These are phyloP conservation scores for Dreissena rostriformis DNA, from an alignment of 1,140 invertebrate genomes.

Conservation along the genomic window DNA sequence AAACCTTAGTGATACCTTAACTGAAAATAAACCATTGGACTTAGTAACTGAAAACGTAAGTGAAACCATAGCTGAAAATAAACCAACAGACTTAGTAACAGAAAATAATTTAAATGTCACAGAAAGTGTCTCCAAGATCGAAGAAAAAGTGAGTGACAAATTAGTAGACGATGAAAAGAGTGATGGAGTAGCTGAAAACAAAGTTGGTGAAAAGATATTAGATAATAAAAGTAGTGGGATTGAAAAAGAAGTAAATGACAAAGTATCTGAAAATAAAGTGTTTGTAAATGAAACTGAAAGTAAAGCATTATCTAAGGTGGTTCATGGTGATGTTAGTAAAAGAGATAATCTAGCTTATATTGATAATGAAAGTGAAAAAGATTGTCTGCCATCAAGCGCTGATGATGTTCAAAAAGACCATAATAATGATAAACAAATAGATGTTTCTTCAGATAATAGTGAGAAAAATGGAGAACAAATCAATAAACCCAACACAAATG, in stretches of 20 bases:
- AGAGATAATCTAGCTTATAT: background rate
- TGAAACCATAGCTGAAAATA: background rate
- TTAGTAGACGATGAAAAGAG: background rate
- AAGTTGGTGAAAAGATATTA: background rate
- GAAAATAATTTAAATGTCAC: background rate
- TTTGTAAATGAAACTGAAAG: conserved; percentile 2
- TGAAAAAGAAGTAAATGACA: background rate
- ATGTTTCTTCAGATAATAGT: too few relatives aligned
- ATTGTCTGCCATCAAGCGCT: background rate
- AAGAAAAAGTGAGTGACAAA: background rate
- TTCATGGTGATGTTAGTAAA: background rate
- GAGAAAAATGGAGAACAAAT: background rate
- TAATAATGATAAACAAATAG: background rate
- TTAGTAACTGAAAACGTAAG: background rate
- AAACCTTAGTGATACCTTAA: background rate
- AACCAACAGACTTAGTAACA: background rate
- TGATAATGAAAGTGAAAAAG: background rate
- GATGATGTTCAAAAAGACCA: background rate
- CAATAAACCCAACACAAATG: background rate
- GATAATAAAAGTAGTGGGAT: conserved; percentile 3
- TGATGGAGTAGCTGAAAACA: background rate
- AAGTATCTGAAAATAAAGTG: background rate
- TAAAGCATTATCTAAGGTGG: background rate
- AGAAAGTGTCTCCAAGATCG: background rate
- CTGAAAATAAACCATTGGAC: background rate